Evolutionary conservation across 1,140 invertebrate species (phyloP).

Genomic region (Oncopeltus fasciatus): DNA sequence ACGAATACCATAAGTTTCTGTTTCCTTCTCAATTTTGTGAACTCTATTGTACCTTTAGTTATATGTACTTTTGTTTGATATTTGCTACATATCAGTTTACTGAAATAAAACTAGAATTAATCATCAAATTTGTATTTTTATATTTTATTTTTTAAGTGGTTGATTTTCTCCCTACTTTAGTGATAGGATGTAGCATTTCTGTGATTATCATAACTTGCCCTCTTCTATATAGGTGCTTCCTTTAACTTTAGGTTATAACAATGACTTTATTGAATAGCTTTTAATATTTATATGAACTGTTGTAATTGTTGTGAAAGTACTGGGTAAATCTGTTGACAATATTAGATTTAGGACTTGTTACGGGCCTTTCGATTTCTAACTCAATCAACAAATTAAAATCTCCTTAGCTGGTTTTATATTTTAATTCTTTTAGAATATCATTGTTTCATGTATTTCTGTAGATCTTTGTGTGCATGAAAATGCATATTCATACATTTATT

Average conservation of each 20-base stretch:
- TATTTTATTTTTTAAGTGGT: constrained; percentile 2
- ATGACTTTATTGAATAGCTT: neutral
- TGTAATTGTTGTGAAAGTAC: neutral
- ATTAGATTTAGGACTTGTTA: neutral
- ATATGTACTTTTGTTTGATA: neutral
- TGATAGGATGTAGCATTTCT: constrained; percentile 7
- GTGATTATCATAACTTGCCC: constrained; percentile 5
- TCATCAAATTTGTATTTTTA: constrained; percentile 6
- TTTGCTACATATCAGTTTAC: neutral
- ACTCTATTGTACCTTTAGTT: neutral
- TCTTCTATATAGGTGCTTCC: constrained; percentile 3
- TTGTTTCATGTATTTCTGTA: no score
- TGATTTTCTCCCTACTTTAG: neutral
- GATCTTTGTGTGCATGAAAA: no score
- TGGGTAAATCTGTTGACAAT: constrained; percentile 2
- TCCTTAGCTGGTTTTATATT: no score
- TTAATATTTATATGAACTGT: neutral
- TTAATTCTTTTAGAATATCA: no score
- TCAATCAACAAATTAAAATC: no score
- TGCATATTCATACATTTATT: no score
- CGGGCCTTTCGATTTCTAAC: neutral
- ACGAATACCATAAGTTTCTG: no score
- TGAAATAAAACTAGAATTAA: neutral
- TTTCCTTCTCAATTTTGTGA: no score
- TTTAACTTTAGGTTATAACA: neutral